Conservation (phyloP, 2,113 vertebrate species). For the Cariama cristata region DNA sequence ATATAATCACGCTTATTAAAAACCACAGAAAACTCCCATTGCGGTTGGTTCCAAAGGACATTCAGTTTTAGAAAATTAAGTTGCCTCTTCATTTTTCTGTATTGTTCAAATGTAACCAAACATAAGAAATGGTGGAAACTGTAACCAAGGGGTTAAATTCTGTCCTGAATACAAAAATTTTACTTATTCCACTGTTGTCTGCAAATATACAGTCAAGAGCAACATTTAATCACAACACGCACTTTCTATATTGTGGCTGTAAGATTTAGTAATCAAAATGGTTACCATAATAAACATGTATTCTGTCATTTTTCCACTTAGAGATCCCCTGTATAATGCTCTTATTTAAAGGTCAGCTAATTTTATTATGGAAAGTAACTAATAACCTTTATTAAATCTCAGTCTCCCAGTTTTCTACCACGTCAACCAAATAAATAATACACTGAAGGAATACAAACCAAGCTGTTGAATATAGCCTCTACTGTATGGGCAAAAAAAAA, state of each 20-base stretch:
- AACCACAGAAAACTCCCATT: constrained; percentile 16
- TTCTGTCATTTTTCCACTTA: constrained; percentile 45
- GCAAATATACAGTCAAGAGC: not conserved
- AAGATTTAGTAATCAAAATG: constrained; percentile 6
- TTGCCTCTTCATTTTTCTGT: not conserved
- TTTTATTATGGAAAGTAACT: constrained; percentile 61
- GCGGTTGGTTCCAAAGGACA: not conserved
- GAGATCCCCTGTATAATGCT: constrained; percentile 10
- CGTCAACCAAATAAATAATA: constrained; percentile 11
- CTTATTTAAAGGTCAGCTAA: constrained; percentile 62
- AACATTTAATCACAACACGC: not conserved
- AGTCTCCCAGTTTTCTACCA: not conserved
- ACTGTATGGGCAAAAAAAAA: not conserved
- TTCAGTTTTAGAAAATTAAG: not conserved
- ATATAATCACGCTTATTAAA: constrained; percentile 46
- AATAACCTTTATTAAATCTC: constrained; percentile 59
- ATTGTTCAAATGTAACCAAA: not conserved
- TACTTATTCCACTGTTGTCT: not conserved
- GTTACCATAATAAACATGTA: constrained; percentile 28
- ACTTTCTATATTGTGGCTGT: not conserved
- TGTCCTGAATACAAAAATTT: not conserved
- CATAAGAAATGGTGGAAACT: not conserved
- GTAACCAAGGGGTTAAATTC: not conserved
- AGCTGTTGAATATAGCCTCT: not conserved
- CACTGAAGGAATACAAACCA: not conserved